Conservation (phyloP, 2,797 vertebrate species). For the Lithobates pipiens region DNA sequence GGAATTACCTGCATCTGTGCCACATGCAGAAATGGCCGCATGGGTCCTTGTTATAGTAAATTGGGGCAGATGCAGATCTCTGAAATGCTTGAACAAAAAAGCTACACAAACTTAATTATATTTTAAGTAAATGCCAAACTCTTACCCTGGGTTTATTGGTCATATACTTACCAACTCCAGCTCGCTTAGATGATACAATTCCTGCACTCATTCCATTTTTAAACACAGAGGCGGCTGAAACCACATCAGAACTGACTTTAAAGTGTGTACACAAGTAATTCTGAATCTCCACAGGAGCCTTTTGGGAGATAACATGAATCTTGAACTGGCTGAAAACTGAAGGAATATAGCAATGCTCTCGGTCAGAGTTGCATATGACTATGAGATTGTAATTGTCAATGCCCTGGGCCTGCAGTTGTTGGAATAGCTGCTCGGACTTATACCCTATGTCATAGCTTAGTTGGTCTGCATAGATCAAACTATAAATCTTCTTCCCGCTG, state of each 20-base stretch:
- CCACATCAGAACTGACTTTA: slow-evolving; percentile 67
- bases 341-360: slow-evolving; percentile 89
- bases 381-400: slow-evolving; percentile 80
- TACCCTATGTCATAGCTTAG: slow-evolving; percentile 89
- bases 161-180: slow-evolving; percentile 85
- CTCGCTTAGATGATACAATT: slow-evolving; percentile 87
- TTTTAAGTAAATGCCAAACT: no score
- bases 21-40: no score
- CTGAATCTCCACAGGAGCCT: slow-evolving; percentile 75
- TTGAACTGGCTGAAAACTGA: slow-evolving; percentile 90
- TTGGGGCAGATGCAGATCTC: no score
- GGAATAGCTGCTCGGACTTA: slow-evolving; percentile 85
- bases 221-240: slow-evolving; percentile 84
- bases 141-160: no score
- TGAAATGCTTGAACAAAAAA: no score
- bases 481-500: slow-evolving; percentile 81
- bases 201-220: slow-evolving; percentile 81
- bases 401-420: slow-evolving; percentile 73
- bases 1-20: no score
- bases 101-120: no score
- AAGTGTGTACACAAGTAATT: slow-evolving; percentile 85
- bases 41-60: no score
- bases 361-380: slow-evolving; percentile 86
- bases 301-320: slow-evolving; percentile 84
- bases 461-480: slow-evolving; percentile 86